Base-by-base conservation (phyloP, 2,888 invertebrate species). In the Apamea anceps region DNA sequence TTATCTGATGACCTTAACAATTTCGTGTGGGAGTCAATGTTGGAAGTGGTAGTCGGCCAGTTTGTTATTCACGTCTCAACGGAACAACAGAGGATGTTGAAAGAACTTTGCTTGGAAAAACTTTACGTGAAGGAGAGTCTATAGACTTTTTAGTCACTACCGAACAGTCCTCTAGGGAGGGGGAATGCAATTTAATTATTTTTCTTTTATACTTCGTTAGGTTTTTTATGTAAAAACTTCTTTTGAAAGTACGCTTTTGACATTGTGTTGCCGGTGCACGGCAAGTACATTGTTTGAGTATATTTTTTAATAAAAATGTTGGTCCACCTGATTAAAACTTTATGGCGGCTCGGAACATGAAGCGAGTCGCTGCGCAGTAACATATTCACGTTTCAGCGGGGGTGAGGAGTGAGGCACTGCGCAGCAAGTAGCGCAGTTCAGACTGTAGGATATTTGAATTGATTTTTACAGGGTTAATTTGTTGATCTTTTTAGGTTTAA, bases 71-170 rank as follows among this genome's bases (percentile, higher is more conserved):
- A 77, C 60, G 72, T 77, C 73, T 80, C 62, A 42, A 45, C 10
- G 63, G 77, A 79, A 86, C 72, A 75, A 79, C 54, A 60, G 32
- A 54, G 54, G 21, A 70, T 57, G 60, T 78, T 65, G 12, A 51
- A 54, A 76, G 65, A 87, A 87, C 72, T 88, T 88, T 74, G 18
- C n/a, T 72, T 18, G 37, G 67, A 80, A 83, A 80, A 88, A 88
- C 65, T 80, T 86, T 48, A 28, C 65, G 71, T 67, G 32, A 66
- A 73, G 67, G 65, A 71, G 32, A 76, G 48, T 83, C 42, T 70
- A 77, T 71, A 65, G 28, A 83, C 42, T 65, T 76, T 66, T 62
- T 54, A 62, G 32, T 72, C 51, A 48, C 12, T 32, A 28, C 42
- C 6, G 54, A 65, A 54, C 72, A 48, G n/a, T 75, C 28, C 74